Evolutionary conservation across 2,113 vertebrate species (phyloP), one percentile per base, ranked within the genome.

Genomic region (Mustela lutreola): DNA sequence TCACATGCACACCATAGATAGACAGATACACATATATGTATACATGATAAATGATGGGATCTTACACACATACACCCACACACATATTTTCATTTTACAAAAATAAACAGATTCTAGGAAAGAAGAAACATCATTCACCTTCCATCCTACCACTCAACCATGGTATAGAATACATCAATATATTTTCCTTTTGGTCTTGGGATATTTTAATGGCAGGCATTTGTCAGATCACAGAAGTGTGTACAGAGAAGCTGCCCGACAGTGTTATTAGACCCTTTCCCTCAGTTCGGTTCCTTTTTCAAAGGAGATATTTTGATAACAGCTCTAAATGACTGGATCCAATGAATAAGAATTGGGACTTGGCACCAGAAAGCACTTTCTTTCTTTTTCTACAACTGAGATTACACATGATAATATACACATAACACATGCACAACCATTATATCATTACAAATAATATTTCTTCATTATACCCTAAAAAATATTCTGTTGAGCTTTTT

Each of bases 381-480:
- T 92, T 93, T 93, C 89, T 11, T 81, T 62, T 96, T 96, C 28
- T 89, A 42, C 2, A 94, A 96, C 19, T 48, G 26, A n/a, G 96
- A 96, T 96, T 96, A 87, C 7, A 48, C 19, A 22, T 79, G 58
- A 96, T 97, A 93, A 96, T 73, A 96, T 10, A 94, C n/a, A 93
- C 76, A 90, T 60, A 71, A 78, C 62, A 33, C 63, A 76, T 0
- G 14, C 56, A 90, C 18, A 87, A 22, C 28, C 58, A 89, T 1
- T 1, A 36, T 87, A 42, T 94, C 89, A 97, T 94, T 95, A 80
- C 45, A 98, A 97, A 90, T 45, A 80, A 95, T n/a, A 96, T 95
- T 89, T 91, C 31, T n/a, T 4, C 16, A 21, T 33, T 81, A 50
- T 82, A 42, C 39, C 60, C 89, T 56, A 65, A 95, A 96, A 96